Evolutionary conservation across 2,888 invertebrate genomes (phyloP).

Genomic region (Acrocera orbiculus): DNA sequence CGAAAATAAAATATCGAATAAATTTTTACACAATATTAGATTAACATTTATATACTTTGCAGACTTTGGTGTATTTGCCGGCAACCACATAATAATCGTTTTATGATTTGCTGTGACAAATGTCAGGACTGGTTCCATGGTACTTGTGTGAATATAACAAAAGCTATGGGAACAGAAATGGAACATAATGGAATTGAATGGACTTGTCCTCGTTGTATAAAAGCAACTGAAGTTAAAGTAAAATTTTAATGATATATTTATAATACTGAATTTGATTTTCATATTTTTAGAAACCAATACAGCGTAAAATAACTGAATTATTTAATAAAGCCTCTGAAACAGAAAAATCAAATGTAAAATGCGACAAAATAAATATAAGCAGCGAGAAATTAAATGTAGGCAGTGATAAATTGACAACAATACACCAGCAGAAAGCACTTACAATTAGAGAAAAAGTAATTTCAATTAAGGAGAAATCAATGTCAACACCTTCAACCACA

Average conservation of each 20-base stretch:
- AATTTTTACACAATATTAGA: no score
- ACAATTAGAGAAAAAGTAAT: neutral
- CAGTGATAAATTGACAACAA: neutral
- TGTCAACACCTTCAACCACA: neutral
- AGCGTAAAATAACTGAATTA: constrained; percentile 11
- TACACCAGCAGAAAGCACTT: neutral
- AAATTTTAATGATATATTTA: constrained; percentile 4
- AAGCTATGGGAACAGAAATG: constrained; percentile 82
- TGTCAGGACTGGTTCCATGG: constrained; percentile 98
- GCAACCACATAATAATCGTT: constrained; percentile 86
- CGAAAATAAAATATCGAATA: no score
- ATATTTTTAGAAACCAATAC: constrained; percentile 7
- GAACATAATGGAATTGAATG: constrained; percentile 75
- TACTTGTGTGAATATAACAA: constrained; percentile 87
- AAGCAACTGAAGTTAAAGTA: constrained; percentile 27
- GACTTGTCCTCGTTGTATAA: constrained; percentile 71
- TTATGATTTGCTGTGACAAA: constrained; percentile 93
- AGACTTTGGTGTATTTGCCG: constrained; percentile 90
- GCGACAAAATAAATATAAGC: no score
- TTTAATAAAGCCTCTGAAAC: constrained; percentile 5
- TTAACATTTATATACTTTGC: constrained; percentile 6
- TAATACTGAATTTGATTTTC: neutral
- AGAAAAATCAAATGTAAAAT: no score
- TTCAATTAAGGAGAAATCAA: constrained; percentile 3
- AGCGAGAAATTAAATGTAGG: neutral